phyloP scores from a whole-genome alignment of 2,888 invertebrate species.

The Cataglyphis cursor region DNA sequence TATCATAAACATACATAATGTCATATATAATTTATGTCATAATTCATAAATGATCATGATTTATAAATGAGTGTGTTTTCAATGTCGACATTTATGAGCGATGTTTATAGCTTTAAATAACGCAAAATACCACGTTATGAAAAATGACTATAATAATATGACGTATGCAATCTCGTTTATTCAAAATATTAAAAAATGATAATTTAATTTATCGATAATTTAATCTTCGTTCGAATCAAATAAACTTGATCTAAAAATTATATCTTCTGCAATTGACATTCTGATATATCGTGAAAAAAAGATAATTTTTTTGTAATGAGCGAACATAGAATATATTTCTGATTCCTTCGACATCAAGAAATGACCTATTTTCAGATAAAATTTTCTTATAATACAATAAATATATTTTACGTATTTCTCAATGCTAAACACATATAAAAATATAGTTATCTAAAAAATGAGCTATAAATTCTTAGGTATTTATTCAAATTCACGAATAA shows the following conservation, averaged over 20 bases:
- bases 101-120: not conserved
- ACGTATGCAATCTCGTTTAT: slow-evolving; percentile 4
- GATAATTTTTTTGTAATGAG: slow-evolving; percentile 9
- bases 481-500: not conserved
- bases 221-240: slow-evolving; percentile 18
- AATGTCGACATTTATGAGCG: not conserved
- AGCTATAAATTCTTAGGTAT: not conserved
- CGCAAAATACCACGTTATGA: not conserved
- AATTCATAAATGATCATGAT: slow-evolving; percentile 12
- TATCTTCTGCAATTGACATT: slow-evolving; percentile 27
- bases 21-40: slow-evolving; percentile 28
- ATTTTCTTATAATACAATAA: not conserved
- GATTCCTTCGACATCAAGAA: not conserved
- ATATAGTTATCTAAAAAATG: not conserved
- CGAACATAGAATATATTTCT: slow-evolving; percentile 23
- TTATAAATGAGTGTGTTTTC: not conserved
- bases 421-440: not conserved
- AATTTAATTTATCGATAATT: slow-evolving; percentile 12
- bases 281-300: slow-evolving; percentile 20
- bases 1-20: slow-evolving; percentile 3
- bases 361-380: not conserved
- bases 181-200: not conserved
- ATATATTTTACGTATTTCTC: not conserved
- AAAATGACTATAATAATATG: not conserved
- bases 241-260: slow-evolving; percentile 28